Conservation (phyloP, 2,113 vertebrate species). For the Callocephalon fimbriatum region DNA sequence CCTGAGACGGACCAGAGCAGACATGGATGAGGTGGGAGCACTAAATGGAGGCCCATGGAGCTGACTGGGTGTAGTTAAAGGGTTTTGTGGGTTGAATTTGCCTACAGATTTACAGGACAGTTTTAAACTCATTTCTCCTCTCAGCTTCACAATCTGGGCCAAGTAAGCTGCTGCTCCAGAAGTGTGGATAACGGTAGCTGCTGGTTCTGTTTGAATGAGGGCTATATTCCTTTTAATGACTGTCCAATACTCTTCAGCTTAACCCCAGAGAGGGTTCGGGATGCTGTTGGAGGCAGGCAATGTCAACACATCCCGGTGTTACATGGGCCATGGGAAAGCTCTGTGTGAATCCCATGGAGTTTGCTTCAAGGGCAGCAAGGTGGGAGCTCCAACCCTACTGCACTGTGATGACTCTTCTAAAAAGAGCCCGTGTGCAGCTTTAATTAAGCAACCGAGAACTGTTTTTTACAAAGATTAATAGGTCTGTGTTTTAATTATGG, state of each 20-base stretch:
- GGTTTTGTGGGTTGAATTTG: accelerated
- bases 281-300: accelerated
- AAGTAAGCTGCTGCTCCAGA: neutral
- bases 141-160: neutral
- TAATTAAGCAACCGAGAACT: neutral
- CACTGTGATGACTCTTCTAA: accelerated
- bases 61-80: no score
- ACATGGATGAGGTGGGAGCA: accelerated
- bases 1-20: neutral
- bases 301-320: accelerated
- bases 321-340: accelerated
- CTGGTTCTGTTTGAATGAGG: neutral
- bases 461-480: slow-evolving; percentile 4
- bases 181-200: neutral
- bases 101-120: neutral
- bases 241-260: neutral
- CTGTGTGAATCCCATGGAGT: accelerated
- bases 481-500: slow-evolving; percentile 14
- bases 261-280: accelerated
- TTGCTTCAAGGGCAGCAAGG: neutral
- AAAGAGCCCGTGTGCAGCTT: neutral
- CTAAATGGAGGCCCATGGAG: accelerated
- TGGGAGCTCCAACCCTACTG: neutral
- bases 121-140: neutral
- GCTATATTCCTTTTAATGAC: neutral